Evolutionary conservation across 2,113 vertebrate genomes (phyloP), one percentile per base, ranked within the genome.

Genomic region (Proteles cristata): DNA sequence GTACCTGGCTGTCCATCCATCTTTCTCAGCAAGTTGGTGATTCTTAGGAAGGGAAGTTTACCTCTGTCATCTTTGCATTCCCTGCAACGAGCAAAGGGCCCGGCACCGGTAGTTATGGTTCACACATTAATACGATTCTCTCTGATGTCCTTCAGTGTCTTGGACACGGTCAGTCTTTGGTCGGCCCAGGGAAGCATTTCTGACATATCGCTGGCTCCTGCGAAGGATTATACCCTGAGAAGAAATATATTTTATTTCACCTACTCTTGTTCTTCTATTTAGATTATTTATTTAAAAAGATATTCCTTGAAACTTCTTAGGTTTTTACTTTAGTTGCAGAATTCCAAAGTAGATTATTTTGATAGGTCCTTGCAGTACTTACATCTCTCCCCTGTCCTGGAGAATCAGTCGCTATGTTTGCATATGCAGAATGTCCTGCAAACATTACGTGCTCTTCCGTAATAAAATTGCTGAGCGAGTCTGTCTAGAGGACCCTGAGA

Each of bases 321-420:
- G 1, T 76, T 94, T 86, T 76, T 74, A 79, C 31, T 58, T 94
- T 63, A 91, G 15, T 82, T 55, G 9, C 48, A 93, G 39, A 82
- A 66, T 88, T 92, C 11, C 66, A 92, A 76, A 93, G 35, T 35
- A 33, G 3, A 19, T 15, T 16, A 16, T 39, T 92, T 39, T 28
- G 15, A 58, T 43, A 19, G 25, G 16, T 11, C 26, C 4, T 69
- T n/a, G 58, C 21, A 74, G 39, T 90, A 33, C 16, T 31, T 69
- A 2, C 58, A 19, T 50, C 50, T 50, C 2, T 39, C 10, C 25
- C 23, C 35, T 77, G 2, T 21, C 58, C 58, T 55, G 23, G 26
- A 87, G 48, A 63, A 26, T 28, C 31, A 48, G 6, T 39, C n/a
- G 31, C 12, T 7, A 28, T 1, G 2, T 96, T 82, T 48, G 14